Evolutionary conservation across 2,888 invertebrate species (phyloP), one percentile per base, ranked within the genome.

Genomic region (Agapostemon virescens): DNA sequence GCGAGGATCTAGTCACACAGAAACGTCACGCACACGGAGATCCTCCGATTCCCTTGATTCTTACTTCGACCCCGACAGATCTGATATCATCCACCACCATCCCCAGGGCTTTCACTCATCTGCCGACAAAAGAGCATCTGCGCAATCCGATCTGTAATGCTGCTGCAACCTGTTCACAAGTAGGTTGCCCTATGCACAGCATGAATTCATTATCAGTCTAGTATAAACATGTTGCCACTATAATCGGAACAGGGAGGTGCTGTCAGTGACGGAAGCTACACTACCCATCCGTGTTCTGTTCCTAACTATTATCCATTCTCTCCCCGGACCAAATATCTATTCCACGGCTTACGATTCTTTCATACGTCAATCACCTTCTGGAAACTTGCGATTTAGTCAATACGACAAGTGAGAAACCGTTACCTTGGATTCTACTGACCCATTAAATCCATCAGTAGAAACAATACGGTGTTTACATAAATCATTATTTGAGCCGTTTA

Each of bases 171-270:
- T 92, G 92, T 90, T 91, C 88, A 78, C 89, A 88, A 86, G 85
- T 88, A 90, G 88, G 83, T 88, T 83, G 84, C 83, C 87, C 86
- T 77, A 74, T 85, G 87, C 88, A 71, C 88, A 86, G 84, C 90
- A 89, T 89, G 90, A 91, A 92, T 92, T 92, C 92, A 92, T 92
- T 92, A 92, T 91, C 90, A 87, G 88, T 79, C 90, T 92, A 92
- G 92, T 92, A 90, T 90, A 92, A 92, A 92, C 92, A 92, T 92
- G 92, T 92, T 92, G 92, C 83, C 81, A 79, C 80, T 80, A 73
- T 71, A 81, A 74, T 70, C 71, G 75, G 75, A 33, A 45, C 66
- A 63, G 74, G 72, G 75, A 71, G 81, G 69, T 78, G 81, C 84
- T 86, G 82, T 83, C 85, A 87, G 88, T 87, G 86, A 84, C 75